These are phyloP conservation scores for Euclidia mi DNA, from an alignment of 2,888 invertebrate genomes.

Conservation along the genomic window DNA sequence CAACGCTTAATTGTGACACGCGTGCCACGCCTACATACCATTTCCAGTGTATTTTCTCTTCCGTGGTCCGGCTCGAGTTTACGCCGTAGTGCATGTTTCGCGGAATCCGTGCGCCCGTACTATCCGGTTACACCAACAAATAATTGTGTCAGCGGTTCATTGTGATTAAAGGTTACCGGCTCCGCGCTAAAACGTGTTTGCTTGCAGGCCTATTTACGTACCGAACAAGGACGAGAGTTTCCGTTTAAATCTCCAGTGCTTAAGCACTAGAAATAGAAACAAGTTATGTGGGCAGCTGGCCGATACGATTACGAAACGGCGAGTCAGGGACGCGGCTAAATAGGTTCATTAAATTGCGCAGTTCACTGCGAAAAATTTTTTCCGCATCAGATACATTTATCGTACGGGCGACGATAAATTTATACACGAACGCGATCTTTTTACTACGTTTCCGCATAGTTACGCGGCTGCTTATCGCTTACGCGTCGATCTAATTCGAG, in stretches of 20 bases:
- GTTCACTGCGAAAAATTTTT: slow-evolving; percentile 67
- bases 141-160: slow-evolving; percentile 85
- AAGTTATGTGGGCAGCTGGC: slow-evolving; percentile 82
- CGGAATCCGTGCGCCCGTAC: slow-evolving; percentile 74
- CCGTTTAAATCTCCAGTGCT: slow-evolving; percentile 71
- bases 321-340: slow-evolving; percentile 78
- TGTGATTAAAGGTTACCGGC: slow-evolving; percentile 76
- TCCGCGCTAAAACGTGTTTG: slow-evolving; percentile 49
- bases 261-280: slow-evolving; percentile 80
- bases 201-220: slow-evolving; percentile 60
- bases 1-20: too few species aligned
- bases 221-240: slow-evolving; percentile 71
- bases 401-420: slow-evolving; percentile 82
- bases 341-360: slow-evolving; percentile 75
- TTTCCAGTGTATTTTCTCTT: too few species aligned
- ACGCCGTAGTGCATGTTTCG: slow-evolving; percentile 76
- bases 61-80: slow-evolving; percentile 74
- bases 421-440: slow-evolving; percentile 84
- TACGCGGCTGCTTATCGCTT: slow-evolving; percentile 78
- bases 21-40: too few species aligned
- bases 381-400: slow-evolving; percentile 78
- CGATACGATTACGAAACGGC: slow-evolving; percentile 71
- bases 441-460: slow-evolving; percentile 87
- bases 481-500: slow-evolving; percentile 82
- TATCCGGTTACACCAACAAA: slow-evolving; percentile 82